Conservation (phyloP, 1,140 invertebrate species). For the Drosophila tropicalis region DNA sequence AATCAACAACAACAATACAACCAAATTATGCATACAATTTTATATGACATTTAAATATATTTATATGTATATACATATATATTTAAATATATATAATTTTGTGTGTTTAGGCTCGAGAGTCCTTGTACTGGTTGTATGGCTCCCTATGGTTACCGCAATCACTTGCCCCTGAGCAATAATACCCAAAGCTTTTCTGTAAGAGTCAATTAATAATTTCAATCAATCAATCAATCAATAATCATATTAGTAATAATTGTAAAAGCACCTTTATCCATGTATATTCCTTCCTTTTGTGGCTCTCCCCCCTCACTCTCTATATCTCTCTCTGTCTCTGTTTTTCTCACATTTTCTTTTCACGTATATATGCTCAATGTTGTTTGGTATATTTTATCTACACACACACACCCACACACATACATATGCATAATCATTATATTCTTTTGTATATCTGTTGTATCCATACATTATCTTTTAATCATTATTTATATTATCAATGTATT, state of each 20-base stretch:
- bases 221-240: constrained; percentile 12
- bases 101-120: constrained; percentile 65
- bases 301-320: too few relatives aligned
- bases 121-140: constrained; percentile 85
- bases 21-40: not conserved
- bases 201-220: constrained; percentile 40
- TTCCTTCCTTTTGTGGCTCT: not conserved
- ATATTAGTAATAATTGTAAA: constrained; percentile 1
- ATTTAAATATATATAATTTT: constrained; percentile 5
- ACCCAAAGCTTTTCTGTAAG: constrained; percentile 85
- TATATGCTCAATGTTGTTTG: constrained; percentile 16
- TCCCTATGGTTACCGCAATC: constrained; percentile 87
- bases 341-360: not conserved
- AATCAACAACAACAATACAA: constrained; percentile 21
- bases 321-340: not conserved
- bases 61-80: not conserved
- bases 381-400: constrained; percentile 1
- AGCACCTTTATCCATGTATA: not conserved
- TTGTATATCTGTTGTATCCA: constrained; percentile 15
- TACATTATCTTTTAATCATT: constrained; percentile 8
- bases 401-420: not conserved
- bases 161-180: constrained; percentile 86
- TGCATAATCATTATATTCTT: constrained; percentile 11
- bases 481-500: constrained; percentile 13
- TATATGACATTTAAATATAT: not conserved